Conservation (phyloP, 2,113 vertebrate species). For the Periophthalmodon schlosseri region DNA sequence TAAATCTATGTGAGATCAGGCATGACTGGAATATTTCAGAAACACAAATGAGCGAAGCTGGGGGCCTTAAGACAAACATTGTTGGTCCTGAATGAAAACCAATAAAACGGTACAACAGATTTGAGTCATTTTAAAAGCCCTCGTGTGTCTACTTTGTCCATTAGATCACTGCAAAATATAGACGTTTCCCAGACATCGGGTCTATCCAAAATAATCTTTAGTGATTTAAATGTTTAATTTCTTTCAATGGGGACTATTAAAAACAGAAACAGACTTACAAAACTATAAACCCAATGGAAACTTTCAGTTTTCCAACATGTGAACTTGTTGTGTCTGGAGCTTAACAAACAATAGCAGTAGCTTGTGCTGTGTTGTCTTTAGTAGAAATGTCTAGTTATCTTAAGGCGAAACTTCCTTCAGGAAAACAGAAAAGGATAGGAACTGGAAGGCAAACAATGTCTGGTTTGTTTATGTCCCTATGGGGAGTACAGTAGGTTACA, state of each 20-base stretch:
- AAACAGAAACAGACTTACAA: constrained; percentile 29
- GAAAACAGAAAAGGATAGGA: constrained; percentile 57
- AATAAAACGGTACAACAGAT: constrained; percentile 38
- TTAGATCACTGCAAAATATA: constrained; percentile 33
- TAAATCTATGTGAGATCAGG: not conserved
- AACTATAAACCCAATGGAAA: constrained; percentile 46
- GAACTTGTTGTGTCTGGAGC: constrained; percentile 45
- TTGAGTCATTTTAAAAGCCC: constrained; percentile 38
- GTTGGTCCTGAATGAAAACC: constrained; percentile 34
- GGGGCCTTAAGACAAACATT: not conserved
- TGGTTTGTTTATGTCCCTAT: constrained; percentile 44
- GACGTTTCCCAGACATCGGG: constrained; percentile 50
- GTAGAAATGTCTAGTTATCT: constrained; percentile 43
- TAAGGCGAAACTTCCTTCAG: constrained; percentile 62
- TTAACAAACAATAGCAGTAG: constrained; percentile 16
- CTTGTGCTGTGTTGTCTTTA: constrained; percentile 44
- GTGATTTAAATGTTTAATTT: constrained; percentile 53
- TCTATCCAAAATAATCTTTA: constrained; percentile 41
- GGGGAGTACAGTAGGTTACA: constrained; percentile 21
- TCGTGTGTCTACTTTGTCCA: constrained; percentile 33
- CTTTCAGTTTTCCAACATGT: constrained; percentile 26
- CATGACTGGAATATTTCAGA: not conserved
- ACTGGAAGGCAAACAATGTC: constrained; percentile 56
- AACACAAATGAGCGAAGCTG: not conserved
- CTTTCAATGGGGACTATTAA: constrained; percentile 34